Evolutionary conservation across 2,113 vertebrate genomes (phyloP).

Genomic region (Potamarius usumacintae): DNA sequence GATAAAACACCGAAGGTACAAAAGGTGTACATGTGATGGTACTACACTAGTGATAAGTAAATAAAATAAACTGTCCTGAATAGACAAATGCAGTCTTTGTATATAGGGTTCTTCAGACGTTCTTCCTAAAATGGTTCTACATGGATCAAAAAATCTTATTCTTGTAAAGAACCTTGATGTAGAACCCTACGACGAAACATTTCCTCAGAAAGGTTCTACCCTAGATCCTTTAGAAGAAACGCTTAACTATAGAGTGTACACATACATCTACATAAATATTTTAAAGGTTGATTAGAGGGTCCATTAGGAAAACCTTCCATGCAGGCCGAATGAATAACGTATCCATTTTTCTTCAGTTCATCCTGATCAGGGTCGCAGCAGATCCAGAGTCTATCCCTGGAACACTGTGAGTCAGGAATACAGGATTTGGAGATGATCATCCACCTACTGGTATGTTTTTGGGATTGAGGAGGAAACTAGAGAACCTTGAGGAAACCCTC

Average conservation of each 20-base stretch:
- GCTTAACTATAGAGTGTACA: neutral
- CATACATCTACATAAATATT: neutral
- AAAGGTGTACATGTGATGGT: neutral
- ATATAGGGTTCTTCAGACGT: neutral
- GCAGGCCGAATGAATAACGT: neutral
- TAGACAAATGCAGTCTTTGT: neutral
- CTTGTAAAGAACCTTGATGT: neutral
- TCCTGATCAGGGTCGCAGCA: neutral
- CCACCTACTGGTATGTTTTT: neutral
- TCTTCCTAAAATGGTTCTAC: neutral
- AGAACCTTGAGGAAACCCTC: neutral
- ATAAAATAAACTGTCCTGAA: neutral
- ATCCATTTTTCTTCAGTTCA: neutral
- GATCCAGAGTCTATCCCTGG: neutral
- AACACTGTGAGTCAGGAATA: neutral
- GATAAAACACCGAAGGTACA: neutral
- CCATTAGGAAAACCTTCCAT: neutral
- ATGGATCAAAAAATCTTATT: neutral
- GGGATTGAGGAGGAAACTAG: neutral
- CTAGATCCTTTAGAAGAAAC: neutral
- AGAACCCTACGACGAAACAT: neutral
- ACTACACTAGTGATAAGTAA: neutral
- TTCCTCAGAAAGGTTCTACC: neutral
- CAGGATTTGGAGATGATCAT: too few relatives aligned
- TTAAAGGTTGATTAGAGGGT: neutral